Evolutionary conservation across 2,888 invertebrate genomes (phyloP).

Genomic region (Perizoma affinitatum): DNA sequence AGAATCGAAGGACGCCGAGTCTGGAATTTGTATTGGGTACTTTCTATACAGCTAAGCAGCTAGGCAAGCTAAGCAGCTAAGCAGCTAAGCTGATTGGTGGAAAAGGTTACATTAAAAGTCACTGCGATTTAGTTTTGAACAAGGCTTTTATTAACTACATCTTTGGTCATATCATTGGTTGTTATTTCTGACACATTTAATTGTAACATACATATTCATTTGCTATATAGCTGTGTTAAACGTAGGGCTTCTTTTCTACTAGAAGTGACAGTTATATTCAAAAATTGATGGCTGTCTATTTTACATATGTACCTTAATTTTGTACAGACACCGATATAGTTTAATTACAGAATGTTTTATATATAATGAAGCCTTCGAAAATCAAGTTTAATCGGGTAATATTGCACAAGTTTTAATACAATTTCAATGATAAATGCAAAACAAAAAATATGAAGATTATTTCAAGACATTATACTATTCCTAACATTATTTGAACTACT

Average conservation of each 20-base stretch:
- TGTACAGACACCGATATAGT: constrained; percentile 7
- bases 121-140: constrained; percentile 58
- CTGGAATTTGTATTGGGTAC: too few relatives aligned
- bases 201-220: constrained; percentile 11
- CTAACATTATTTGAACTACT: constrained; percentile 22
- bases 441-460: constrained; percentile 6
- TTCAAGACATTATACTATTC: background rate
- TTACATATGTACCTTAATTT: background rate
- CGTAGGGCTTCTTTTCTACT: constrained; percentile 11
- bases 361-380: background rate
- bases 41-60: too few relatives aligned
- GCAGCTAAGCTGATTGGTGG: too few relatives aligned
- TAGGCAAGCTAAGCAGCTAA: too few relatives aligned
- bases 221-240: constrained; percentile 21
- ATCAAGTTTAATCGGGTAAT: background rate
- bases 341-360: constrained; percentile 3
- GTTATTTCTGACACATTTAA: constrained; percentile 62
- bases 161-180: constrained; percentile 89
- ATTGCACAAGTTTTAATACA: constrained; percentile 17
- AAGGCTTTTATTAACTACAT: constrained; percentile 82
- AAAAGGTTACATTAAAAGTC: constrained; percentile 48
- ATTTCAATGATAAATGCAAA: constrained; percentile 24
- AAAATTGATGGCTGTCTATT: too few relatives aligned
- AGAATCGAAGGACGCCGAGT: too few relatives aligned
- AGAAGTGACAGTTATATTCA: constrained; percentile 9